Evolutionary conservation across 2,888 invertebrate genomes (phyloP).

Genomic region (Watsonalla cultraria): DNA sequence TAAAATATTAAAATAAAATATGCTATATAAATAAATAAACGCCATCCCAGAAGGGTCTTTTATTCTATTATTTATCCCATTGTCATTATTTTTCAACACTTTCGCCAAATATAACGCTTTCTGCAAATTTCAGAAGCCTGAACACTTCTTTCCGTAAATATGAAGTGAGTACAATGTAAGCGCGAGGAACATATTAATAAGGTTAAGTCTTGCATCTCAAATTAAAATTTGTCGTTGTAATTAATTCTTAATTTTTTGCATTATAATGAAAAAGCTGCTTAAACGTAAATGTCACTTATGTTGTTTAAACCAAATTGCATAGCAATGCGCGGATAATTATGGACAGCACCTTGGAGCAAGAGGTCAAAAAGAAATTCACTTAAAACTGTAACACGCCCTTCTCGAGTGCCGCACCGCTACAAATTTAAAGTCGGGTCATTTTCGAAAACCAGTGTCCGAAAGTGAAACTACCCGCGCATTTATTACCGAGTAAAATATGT

Average conservation of each 20-base stretch:
- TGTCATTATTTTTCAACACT: no score
- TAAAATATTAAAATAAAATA: no score
- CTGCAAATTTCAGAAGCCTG: no score
- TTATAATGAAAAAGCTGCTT: constrained; percentile 19
- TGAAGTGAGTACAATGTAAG: neutral
- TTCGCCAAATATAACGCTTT: no score
- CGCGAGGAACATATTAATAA: neutral
- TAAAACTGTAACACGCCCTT: constrained; percentile 77
- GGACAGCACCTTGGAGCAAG: constrained; percentile 70
- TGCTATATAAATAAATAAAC: no score
- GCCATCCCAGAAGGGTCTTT: no score
- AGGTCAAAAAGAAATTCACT: constrained; percentile 79
- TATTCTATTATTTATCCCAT: no score
- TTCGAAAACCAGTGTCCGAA: constrained; percentile 76
- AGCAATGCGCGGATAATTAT: constrained; percentile 62
- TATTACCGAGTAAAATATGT: constrained; percentile 78
- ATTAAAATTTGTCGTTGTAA: constrained; percentile 14
- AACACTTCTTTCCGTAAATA: neutral
- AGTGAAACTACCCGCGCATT: constrained; percentile 77
- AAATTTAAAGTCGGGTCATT: constrained; percentile 73
- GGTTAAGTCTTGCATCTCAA: neutral
- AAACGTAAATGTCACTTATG: constrained; percentile 61
- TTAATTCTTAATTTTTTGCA: constrained; percentile 20
- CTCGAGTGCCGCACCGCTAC: constrained; percentile 52
- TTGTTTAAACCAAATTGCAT: constrained; percentile 69